Evolutionary conservation across 2,797 vertebrate genomes (phyloP), one percentile per base, ranked within the genome.

Genomic region (Basileuterus tristriatus): DNA sequence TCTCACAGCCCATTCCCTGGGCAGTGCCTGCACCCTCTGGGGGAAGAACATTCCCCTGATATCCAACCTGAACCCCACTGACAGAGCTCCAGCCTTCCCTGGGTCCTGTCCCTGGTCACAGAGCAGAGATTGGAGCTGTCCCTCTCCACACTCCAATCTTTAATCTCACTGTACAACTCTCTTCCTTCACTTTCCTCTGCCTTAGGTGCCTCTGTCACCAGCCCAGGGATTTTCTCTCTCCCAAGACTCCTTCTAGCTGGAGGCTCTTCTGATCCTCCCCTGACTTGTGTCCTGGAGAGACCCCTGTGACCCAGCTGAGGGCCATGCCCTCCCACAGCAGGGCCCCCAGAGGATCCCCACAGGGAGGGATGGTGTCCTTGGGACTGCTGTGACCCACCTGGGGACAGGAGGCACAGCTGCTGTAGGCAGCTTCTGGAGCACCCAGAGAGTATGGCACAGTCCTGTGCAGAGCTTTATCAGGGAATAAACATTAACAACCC

Each of bases 41-140:
- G 29, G 18, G 8, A n/a, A 29, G 30, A 76, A 18, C 30, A 15
- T 56, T 60, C 26, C 0, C 0, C 52, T 37, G 8, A 65, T 1
- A 0, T 32, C 27, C 34, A 39, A 0, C 43, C 36, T 12, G 15
- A 58, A 1, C 7, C 3, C 1, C 39, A 27, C 41, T 47, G 29
- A 1, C 17, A 30, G 5, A 56, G 34, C 29, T n/a, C 34, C 77
- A 79, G 62, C 29, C 9, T 18, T 24, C 27, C 49, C 41, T 46
- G 46, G 46, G 7, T 16, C 1, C 63, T 67, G 52, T n/a, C 34
- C 3, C 43, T 49, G 63, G 2, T 46, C 27, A n/a, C 58, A 34
- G 24, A 53, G 20, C 58, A 71, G 67, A 44, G n/a, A 12, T 2
- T 4, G 23, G 15, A 23, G 49, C 41, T 26, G 13, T 26, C 9